Conservation (phyloP, 2,797 vertebrate species). For the Gila robusta region DNA sequence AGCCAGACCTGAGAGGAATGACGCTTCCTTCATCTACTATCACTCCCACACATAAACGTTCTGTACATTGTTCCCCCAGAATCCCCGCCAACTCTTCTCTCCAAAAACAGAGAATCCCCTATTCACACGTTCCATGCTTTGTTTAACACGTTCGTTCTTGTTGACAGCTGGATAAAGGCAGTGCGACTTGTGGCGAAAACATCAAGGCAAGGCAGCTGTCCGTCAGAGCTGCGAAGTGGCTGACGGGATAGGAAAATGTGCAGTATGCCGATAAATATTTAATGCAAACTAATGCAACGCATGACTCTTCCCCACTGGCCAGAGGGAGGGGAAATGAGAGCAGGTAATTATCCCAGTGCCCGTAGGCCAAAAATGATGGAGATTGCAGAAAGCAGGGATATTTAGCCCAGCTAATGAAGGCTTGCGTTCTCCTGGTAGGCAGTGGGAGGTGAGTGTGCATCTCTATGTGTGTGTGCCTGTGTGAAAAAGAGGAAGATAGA, state of each 20-base stretch:
- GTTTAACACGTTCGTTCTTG: slow-evolving; percentile 64
- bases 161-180: slow-evolving; percentile 71
- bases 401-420: slow-evolving; percentile 86
- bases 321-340: slow-evolving; percentile 82
- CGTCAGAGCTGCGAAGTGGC: slow-evolving; percentile 76
- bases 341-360: slow-evolving; percentile 85
- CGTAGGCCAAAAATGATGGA: slow-evolving; percentile 84
- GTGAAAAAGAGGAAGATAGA: slow-evolving; percentile 11
- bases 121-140: slow-evolving; percentile 70
- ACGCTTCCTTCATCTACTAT: slow-evolving; percentile 53
- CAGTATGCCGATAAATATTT: slow-evolving; percentile 86
- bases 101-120: slow-evolving; percentile 69
- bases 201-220: slow-evolving; percentile 82
- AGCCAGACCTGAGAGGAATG: slow-evolving; percentile 67
- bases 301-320: slow-evolving; percentile 82
- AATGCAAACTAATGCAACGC: slow-evolving; percentile 85
- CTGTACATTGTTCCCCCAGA: slow-evolving; percentile 67
- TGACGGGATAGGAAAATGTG: slow-evolving; percentile 81
- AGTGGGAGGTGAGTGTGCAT: slow-evolving; percentile 59
- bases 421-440: slow-evolving; percentile 66
- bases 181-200: slow-evolving; percentile 70
- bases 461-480: slow-evolving; percentile 51
- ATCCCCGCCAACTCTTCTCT: slow-evolving; percentile 73
- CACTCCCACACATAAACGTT: slow-evolving; percentile 65
- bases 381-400: slow-evolving; percentile 83